Base-by-base conservation (phyloP, 2,113 vertebrate genomes). In the Pomatostomus ruficeps region DNA sequence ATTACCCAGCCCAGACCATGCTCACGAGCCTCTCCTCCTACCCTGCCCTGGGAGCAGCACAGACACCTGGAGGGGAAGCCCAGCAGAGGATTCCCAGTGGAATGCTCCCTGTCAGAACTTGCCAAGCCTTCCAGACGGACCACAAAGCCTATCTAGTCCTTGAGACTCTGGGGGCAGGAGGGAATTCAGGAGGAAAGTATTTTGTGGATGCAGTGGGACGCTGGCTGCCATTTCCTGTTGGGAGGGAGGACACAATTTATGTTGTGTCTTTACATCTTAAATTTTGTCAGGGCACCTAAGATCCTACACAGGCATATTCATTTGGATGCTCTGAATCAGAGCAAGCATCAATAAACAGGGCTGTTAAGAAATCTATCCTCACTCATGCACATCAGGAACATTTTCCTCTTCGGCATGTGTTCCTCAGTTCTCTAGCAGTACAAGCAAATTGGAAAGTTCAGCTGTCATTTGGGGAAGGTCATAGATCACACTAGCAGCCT, bases 391-490 rank as follows among this genome's bases (percentile, higher is more conserved):
- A 97, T 97, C 97, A 96, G 97, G 96, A 96, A 95, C 94, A 2
- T 94, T 97, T 97, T 97, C 96, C 92, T 92, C 91, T 93, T 74
- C 63, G 7, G 97, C 97, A 97, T 98, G 88, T 97, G 97, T 96
- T 97, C 93, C 88, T 96, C 80, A 84, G 76, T 80, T 96, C 97
- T 97, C 95, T 78, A 59, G 96, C 97, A 96, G 88, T 83, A 91
- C 93, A 91, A 97, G 98, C 97, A 97, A 97, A 98, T 97, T 97
- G 96, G 93, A 98, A 97, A 97, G 97, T 98, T 98, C 97, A 98
- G 97, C 97, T 98, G 97, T 98, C 97, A 98, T 96, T 98, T 95
- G 97, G 94, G 93, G 97, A 97, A 97, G 97, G 97, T 98, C 97
- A 97, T 97, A 98, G 98, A 98, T 98, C 97, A 98, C 95, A 52